Evolutionary conservation across 2,113 vertebrate genomes (phyloP).

Genomic region (Dasyprocta punctata): DNA sequence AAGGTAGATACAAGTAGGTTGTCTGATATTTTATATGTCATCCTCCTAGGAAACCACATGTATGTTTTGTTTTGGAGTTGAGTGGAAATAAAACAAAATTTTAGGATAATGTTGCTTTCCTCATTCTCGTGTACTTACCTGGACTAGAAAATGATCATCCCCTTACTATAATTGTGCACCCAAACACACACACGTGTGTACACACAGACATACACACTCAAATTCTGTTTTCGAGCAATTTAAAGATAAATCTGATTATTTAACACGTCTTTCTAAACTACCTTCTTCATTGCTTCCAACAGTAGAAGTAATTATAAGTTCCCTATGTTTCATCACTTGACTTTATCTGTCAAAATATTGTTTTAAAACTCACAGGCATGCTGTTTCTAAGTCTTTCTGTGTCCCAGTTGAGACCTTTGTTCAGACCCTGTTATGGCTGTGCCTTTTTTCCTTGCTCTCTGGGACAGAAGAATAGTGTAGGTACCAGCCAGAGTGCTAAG

Average conservation of each 20-base stretch:
- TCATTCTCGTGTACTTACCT: not conserved
- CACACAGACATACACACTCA: not conserved
- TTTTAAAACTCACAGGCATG: constrained; percentile 17
- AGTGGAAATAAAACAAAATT: not conserved
- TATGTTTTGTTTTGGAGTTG: not conserved
- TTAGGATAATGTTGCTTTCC: not conserved
- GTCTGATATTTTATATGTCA: not conserved
- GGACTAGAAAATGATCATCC: not conserved
- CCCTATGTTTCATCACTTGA: constrained; percentile 19
- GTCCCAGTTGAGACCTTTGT: constrained; percentile 20
- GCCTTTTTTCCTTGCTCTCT: constrained; percentile 20
- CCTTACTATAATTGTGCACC: not conserved
- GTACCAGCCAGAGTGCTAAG: not conserved
- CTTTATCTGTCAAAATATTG: constrained; percentile 71
- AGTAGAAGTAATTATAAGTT: constrained; percentile 48
- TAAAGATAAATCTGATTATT: not conserved
- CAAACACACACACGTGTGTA: not conserved
- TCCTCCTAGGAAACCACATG: accelerated
- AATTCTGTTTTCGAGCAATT: not conserved
- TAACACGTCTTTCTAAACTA: not conserved
- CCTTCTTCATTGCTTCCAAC: not conserved
- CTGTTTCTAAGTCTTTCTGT: constrained; percentile 47
- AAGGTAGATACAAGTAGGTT: accelerated
- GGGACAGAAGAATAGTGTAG: not conserved
- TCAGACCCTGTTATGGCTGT: not conserved